phyloP scores from a whole-genome alignment of 1,140 invertebrate species.

The Dolichoris vasculosae region DNA sequence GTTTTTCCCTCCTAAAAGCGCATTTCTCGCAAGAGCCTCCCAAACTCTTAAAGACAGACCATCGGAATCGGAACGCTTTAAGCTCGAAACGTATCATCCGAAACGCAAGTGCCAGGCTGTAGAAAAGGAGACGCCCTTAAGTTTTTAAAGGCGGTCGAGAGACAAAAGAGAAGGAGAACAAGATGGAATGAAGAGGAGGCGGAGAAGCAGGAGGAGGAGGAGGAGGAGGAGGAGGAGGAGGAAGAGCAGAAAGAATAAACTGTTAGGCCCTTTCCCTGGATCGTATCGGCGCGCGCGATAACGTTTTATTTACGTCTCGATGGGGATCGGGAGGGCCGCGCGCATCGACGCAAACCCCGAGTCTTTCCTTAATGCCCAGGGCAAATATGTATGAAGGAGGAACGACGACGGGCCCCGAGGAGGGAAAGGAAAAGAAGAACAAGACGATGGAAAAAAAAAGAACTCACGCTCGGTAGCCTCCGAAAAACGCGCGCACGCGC shows the following conservation, averaged over 20 bases:
- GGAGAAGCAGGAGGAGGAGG: neutral
- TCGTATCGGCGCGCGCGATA: neutral
- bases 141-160: neutral
- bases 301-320: neutral
- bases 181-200: neutral
- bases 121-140: too few relatives aligned
- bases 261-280: neutral
- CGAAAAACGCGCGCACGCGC: conserved; percentile 15
- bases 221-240: neutral
- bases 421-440: neutral
- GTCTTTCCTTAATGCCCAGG: neutral
- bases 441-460: neutral
- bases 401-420: neutral
- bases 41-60: too few relatives aligned
- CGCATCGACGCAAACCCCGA: neutral
- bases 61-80: too few relatives aligned
- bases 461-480: conserved; percentile 18
- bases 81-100: too few relatives aligned
- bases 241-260: neutral
- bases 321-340: neutral
- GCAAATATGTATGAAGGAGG: neutral
- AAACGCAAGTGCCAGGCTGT: too few relatives aligned
- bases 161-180: neutral
- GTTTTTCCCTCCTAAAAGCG: too few relatives aligned
- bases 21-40: too few relatives aligned